Conservation (phyloP, 2,113 vertebrate genomes). For the Marcusenius ussheri region DNA sequence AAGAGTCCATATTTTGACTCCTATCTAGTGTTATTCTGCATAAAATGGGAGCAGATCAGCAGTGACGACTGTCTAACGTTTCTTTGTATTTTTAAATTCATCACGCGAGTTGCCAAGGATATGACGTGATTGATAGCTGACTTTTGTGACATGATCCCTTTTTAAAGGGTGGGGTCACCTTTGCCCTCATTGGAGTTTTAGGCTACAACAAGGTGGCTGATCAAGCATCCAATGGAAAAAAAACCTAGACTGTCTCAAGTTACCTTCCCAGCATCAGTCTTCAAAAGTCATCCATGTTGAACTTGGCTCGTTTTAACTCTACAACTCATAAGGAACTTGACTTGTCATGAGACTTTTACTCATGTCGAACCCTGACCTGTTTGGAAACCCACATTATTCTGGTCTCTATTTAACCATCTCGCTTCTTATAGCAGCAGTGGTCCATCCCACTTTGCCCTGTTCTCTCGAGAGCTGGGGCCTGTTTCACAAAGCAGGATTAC, state of each 20-base stretch:
- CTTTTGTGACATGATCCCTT: background rate
- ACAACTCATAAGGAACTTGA: background rate
- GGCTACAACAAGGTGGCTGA: background rate
- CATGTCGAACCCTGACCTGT: background rate
- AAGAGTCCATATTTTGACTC: background rate
- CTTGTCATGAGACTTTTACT: background rate
- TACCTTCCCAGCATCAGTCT: background rate
- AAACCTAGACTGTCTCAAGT: background rate
- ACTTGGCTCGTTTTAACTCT: background rate
- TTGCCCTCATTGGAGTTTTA: background rate
- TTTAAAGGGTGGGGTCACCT: background rate
- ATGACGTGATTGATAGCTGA: background rate
- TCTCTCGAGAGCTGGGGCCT: background rate
- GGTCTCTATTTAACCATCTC: background rate
- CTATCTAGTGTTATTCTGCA: background rate
- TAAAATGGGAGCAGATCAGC: background rate
- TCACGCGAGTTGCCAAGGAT: background rate
- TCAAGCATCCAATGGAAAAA: background rate
- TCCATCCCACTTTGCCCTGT: background rate
- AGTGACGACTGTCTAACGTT: background rate
- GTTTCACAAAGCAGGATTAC: too few species aligned
- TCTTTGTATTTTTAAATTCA: background rate
- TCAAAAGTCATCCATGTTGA: background rate
- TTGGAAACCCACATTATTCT: background rate
- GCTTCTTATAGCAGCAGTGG: background rate